Evolutionary conservation across 2,797 vertebrate species (phyloP).

Genomic region (Chaunax sp.): DNA sequence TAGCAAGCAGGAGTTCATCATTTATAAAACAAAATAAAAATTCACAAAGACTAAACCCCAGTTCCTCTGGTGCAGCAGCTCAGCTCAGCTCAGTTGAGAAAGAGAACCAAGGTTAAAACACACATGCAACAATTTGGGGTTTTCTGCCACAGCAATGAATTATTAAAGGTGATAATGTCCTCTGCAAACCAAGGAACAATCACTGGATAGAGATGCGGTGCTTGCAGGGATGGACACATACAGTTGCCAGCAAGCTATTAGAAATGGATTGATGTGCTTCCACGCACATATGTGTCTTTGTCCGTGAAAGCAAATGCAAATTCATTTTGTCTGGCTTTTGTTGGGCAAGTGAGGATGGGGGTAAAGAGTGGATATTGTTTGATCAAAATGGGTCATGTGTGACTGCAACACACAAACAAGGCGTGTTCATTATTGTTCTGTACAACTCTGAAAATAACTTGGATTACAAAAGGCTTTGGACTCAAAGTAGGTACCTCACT

Average conservation of each 20-base stretch:
- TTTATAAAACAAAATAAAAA: not conserved
- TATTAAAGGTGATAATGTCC: slow-evolving; percentile 15
- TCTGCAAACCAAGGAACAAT: not conserved
- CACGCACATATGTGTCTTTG: not conserved
- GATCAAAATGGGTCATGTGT: slow-evolving; percentile 17
- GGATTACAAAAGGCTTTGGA: slow-evolving; percentile 2
- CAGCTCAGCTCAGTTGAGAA: too few species aligned
- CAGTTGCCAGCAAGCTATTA: not conserved
- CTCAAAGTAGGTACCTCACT: not conserved
- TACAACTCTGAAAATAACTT: not conserved
- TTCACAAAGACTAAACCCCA: not conserved
- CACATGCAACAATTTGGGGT: slow-evolving; percentile 17
- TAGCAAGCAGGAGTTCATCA: not conserved
- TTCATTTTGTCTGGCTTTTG: slow-evolving; percentile 9
- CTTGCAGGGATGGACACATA: not conserved
- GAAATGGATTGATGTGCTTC: not conserved
- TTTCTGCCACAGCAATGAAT: slow-evolving; percentile 24
- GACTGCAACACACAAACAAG: not conserved
- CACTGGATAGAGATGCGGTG: not conserved
- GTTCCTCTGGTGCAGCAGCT: slow-evolving; percentile 5
- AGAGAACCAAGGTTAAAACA: slow-evolving; percentile 14
- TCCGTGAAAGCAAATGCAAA: not conserved
- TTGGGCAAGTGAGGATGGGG: not conserved
- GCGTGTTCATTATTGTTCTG: not conserved
- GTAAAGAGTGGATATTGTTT: not conserved